phyloP scores from a whole-genome alignment of 2,888 invertebrate genomes.

The Linyphia triangularis region DNA sequence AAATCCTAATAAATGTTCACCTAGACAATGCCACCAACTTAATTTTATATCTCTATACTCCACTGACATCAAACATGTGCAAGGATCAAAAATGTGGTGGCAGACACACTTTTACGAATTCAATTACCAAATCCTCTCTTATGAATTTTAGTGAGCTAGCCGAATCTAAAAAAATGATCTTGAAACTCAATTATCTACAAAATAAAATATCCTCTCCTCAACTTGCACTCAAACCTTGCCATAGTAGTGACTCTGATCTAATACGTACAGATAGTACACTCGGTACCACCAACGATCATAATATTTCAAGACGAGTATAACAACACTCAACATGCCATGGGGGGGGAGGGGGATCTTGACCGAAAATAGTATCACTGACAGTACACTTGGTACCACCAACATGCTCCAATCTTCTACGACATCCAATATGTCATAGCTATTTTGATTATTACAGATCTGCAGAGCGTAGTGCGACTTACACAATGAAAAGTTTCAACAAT shows the following conservation, averaged over 20 bases:
- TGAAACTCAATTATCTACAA: background rate
- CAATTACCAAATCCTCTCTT: background rate
- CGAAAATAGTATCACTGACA: too few relatives aligned
- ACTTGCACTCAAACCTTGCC: background rate
- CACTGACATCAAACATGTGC: conserved; percentile 77
- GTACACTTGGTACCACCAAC: too few relatives aligned
- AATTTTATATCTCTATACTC: background rate
- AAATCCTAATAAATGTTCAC: background rate
- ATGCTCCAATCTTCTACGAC: too few relatives aligned
- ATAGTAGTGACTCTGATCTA: background rate
- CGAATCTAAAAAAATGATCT: background rate
- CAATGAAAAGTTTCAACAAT: too few relatives aligned
- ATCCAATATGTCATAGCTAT: too few relatives aligned
- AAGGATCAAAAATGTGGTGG: conserved; percentile 21
- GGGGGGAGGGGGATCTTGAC: too few relatives aligned
- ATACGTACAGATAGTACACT: too few relatives aligned
- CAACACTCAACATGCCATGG: too few relatives aligned
- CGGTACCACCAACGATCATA: too few relatives aligned
- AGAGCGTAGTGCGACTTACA: too few relatives aligned
- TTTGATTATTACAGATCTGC: too few relatives aligned
- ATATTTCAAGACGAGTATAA: too few relatives aligned
- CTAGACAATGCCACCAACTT: background rate
- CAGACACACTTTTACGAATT: conserved; percentile 40
- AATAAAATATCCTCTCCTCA: background rate
- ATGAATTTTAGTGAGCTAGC: background rate